A percentile compares a stretch with the other conserved stretches of the same genome.
phyloP scores from a whole-genome alignment of 2,113 vertebrate species.

The Phyllostomus discolor region DNA sequence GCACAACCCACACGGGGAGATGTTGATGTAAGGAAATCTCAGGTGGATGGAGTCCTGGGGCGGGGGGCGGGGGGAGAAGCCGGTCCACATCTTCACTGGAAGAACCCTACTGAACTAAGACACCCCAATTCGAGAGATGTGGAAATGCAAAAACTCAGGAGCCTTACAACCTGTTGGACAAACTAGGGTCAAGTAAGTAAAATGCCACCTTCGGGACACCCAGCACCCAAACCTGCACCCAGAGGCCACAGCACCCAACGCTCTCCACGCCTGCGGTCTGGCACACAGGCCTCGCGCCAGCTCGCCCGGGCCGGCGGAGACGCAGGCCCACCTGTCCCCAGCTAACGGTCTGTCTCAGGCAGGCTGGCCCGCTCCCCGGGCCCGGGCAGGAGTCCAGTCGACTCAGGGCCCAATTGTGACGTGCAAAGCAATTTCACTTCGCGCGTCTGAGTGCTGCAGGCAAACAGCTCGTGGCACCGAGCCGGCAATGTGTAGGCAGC shows the following conservation, averaged over 20 bases:
- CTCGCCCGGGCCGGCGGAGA: fast-evolving
- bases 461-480: slow-evolving; percentile 65
- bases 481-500: slow-evolving; percentile 32
- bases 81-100: fast-evolving
- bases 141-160: not conserved
- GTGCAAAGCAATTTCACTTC: slow-evolving; percentile 60
- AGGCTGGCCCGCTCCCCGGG: not conserved
- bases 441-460: not conserved
- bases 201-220: fast-evolving
- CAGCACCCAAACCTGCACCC: fast-evolving
- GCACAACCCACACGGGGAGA: not conserved
- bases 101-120: not conserved
- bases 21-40: not conserved
- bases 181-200: not conserved
- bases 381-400: slow-evolving; percentile 41
- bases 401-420: slow-evolving; percentile 40
- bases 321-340: fast-evolving
- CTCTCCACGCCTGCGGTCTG: fast-evolving
- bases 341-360: not conserved
- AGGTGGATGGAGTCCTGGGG: no score
- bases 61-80: not conserved
- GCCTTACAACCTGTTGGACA: not conserved
- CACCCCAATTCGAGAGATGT: not conserved
- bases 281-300: no score
- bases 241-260: fast-evolving